Percentiles rank a stretch among this genome's conserved stretches.
phyloP scores from a whole-genome alignment of 2,797 vertebrate genomes.

The Chaunax sp. region DNA sequence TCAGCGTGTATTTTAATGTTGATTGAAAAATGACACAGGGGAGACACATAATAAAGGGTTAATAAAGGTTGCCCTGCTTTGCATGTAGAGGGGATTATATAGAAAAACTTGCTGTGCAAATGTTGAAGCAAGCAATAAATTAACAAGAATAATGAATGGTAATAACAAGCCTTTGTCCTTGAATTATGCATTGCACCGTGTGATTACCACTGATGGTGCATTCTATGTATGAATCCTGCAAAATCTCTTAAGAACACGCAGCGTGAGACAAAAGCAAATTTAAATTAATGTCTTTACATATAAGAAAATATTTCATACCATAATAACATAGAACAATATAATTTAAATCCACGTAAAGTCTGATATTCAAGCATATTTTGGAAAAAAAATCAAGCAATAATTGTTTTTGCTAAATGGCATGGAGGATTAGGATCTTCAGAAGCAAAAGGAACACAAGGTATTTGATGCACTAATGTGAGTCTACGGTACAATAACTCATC shows the following conservation, averaged over 20 bases:
- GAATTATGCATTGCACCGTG: constrained; percentile 62
- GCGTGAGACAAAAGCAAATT: constrained; percentile 41
- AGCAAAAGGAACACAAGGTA: constrained; percentile 32
- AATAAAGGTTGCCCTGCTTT: constrained; percentile 56
- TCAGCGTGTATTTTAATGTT: constrained; percentile 1
- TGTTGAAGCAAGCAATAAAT: constrained; percentile 65
- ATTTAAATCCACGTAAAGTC: constrained; percentile 28
- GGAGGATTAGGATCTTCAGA: constrained; percentile 47
- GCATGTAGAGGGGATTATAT: constrained; percentile 39
- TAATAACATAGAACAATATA: constrained; percentile 37
- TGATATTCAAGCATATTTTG: constrained; percentile 45
- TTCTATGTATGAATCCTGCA: constrained; percentile 37
- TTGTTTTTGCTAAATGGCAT: constrained; percentile 35
- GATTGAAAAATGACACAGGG: constrained; percentile 21
- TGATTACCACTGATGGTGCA: constrained; percentile 52
- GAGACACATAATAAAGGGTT: constrained; percentile 57
- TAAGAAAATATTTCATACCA: constrained; percentile 8
- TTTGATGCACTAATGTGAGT: constrained; percentile 50
- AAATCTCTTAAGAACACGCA: constrained; percentile 42
- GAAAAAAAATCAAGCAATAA: constrained; percentile 28
- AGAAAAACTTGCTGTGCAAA: constrained; percentile 43
- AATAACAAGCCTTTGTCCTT: constrained; percentile 62
- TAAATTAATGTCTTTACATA: constrained; percentile 42
- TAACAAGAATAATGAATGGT: constrained; percentile 63
- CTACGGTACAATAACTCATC: constrained; percentile 49